phyloP scores from a whole-genome alignment of 2,113 vertebrate genomes.

The Spizaetus ornatus region DNA sequence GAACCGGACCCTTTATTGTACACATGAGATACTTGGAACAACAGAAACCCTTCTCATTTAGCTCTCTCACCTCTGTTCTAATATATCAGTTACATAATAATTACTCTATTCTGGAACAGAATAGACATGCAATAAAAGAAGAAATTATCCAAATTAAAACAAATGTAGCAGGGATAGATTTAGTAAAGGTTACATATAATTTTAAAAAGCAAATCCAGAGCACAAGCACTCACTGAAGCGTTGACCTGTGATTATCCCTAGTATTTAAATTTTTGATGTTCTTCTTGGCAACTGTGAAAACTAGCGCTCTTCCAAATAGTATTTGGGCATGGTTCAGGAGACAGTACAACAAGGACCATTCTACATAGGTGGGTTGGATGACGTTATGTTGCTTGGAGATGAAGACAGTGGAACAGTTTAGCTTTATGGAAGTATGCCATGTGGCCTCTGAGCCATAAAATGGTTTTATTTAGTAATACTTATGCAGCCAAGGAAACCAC shows the following conservation, averaged over 20 bases:
- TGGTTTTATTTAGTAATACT: background rate
- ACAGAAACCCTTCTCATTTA: background rate
- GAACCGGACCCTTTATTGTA: background rate
- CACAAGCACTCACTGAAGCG: background rate
- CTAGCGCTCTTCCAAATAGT: background rate
- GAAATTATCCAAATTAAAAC: background rate
- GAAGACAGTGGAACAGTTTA: background rate
- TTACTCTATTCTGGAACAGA: background rate
- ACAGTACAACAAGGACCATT: background rate
- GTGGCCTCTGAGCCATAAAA: background rate
- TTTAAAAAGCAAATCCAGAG: background rate
- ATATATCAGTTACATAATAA: background rate
- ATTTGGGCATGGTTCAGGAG: background rate
- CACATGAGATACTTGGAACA: background rate
- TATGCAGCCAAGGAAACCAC: background rate
- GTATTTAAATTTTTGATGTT: background rate
- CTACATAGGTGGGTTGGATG: background rate
- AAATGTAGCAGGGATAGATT: background rate
- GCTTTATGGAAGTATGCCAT: background rate
- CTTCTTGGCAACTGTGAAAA: background rate
- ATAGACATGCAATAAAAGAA: background rate
- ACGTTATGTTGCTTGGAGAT: background rate
- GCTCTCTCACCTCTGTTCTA: background rate
- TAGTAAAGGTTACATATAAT: background rate
- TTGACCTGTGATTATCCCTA: background rate